A percentile compares a stretch with the other conserved stretches of the same genome.
These are phyloP conservation scores for Chouioia cunea DNA, from an alignment of 2,888 invertebrate genomes.

Conservation along the genomic window DNA sequence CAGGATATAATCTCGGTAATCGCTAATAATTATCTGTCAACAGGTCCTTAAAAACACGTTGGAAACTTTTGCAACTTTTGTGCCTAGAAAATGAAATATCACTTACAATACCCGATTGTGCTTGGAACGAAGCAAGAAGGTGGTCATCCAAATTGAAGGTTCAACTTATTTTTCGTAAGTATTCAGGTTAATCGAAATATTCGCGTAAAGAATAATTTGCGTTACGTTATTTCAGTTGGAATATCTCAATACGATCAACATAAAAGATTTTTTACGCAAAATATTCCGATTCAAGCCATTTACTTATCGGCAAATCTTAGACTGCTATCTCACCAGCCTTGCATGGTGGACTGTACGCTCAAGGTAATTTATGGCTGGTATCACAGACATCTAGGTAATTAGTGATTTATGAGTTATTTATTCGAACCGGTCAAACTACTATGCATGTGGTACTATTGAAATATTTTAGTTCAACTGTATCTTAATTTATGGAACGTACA, in stretches of 20 bases:
- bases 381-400: constrained; percentile 27
- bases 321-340: constrained; percentile 18
- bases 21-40: background rate
- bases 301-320: constrained; percentile 16
- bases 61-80: constrained; percentile 28
- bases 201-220: background rate
- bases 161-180: constrained; percentile 29
- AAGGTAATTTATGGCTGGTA: constrained; percentile 31
- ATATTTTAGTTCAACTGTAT: constrained; percentile 17
- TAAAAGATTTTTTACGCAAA: constrained; percentile 24
- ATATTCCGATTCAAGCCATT: constrained; percentile 30
- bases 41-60: background rate
- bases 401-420: background rate
- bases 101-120: constrained; percentile 28
- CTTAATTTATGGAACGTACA: constrained; percentile 32
- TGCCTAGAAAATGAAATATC: constrained; percentile 29
- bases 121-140: constrained; percentile 19
- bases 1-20: background rate
- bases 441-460: background rate
- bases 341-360: constrained; percentile 35
- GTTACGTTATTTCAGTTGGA: constrained; percentile 20
- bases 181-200: background rate
- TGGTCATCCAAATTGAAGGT: constrained; percentile 31
- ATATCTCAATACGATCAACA: constrained; percentile 31
- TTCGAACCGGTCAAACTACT: background rate